phyloP scores from a whole-genome alignment of 2,888 invertebrate genomes.

The Rapana venosa region DNA sequence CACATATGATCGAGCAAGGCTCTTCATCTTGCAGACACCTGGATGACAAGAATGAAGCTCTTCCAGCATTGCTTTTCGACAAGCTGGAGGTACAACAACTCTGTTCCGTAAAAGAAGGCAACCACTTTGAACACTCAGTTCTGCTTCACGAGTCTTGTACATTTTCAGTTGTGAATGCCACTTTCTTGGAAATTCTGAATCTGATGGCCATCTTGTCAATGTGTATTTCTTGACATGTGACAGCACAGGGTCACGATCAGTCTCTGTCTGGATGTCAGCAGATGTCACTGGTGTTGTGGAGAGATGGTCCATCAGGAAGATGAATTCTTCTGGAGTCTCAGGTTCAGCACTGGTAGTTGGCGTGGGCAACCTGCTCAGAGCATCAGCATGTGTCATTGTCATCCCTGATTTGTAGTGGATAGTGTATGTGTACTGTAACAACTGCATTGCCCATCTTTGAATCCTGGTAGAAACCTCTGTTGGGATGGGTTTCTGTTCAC shows the following conservation, averaged over 20 bases:
- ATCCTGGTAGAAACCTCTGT: constrained; percentile 35
- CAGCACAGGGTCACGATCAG: constrained; percentile 22
- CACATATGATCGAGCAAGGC: constrained; percentile 49
- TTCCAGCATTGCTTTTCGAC: not conserved
- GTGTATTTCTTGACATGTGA: constrained; percentile 34
- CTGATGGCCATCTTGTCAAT: constrained; percentile 24
- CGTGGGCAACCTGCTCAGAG: constrained; percentile 65
- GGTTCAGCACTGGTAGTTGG: not conserved
- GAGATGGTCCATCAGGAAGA: constrained; percentile 11
- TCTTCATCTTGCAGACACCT: constrained; percentile 57
- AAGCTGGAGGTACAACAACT: constrained; percentile 15
- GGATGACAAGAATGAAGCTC: constrained; percentile 51
- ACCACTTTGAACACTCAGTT: constrained; percentile 44
- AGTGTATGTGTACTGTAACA: constrained; percentile 73
- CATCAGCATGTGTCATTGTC: constrained; percentile 71
- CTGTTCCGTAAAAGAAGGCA: constrained; percentile 38
- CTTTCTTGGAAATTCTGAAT: not conserved
- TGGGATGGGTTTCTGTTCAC: constrained; percentile 65
- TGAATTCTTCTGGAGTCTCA: constrained; percentile 20
- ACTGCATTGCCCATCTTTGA: constrained; percentile 65
- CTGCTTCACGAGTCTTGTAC: constrained; percentile 36
- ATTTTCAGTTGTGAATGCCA: constrained; percentile 28
- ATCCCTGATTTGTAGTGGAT: constrained; percentile 67
- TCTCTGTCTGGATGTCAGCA: not conserved
- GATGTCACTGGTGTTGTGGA: not conserved